Evolutionary conservation across 2,888 invertebrate species (phyloP).

Genomic region (Serrognathus titanus): DNA sequence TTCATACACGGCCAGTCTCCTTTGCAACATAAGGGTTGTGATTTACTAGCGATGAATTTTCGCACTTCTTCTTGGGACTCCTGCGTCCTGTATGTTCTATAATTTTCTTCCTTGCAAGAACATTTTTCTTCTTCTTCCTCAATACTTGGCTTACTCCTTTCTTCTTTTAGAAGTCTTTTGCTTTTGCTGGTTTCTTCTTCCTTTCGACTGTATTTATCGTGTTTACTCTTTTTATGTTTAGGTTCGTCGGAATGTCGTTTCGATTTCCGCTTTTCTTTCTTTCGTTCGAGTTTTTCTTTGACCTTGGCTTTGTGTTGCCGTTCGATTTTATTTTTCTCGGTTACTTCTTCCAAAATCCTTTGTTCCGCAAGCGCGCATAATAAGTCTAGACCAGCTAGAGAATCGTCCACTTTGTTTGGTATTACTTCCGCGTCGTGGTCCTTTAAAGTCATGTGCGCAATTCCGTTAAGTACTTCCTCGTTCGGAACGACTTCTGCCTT

Average conservation of each 20-base stretch:
- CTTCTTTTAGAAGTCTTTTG: constrained; percentile 26
- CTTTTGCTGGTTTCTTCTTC: constrained; percentile 24
- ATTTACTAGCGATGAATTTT: constrained; percentile 43
- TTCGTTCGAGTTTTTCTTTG: constrained; percentile 31
- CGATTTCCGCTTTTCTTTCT: constrained; percentile 51
- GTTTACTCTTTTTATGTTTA: constrained; percentile 43
- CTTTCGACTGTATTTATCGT: constrained; percentile 28
- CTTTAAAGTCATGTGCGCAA: constrained; percentile 31
- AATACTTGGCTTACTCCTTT: constrained; percentile 30
- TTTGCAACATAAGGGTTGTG: constrained; percentile 36
- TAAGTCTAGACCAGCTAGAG: constrained; percentile 66
- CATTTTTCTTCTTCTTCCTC: constrained; percentile 28
- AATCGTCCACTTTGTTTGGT: constrained; percentile 44
- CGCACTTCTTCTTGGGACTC: constrained; percentile 48
- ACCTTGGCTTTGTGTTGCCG: constrained; percentile 20
- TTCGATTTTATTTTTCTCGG: constrained; percentile 37
- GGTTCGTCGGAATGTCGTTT: constrained; percentile 43
- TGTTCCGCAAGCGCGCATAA: constrained; percentile 83
- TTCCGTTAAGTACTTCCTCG: constrained; percentile 29
- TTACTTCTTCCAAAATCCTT: constrained; percentile 73
- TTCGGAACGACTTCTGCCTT: constrained; percentile 27
- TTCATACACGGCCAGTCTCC: constrained; percentile 55
- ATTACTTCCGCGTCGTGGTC: constrained; percentile 51
- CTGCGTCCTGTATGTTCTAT: constrained; percentile 42
- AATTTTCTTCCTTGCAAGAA: constrained; percentile 34